Conservation (phyloP, 2,113 vertebrate genomes). For the Archilochus colubris region DNA sequence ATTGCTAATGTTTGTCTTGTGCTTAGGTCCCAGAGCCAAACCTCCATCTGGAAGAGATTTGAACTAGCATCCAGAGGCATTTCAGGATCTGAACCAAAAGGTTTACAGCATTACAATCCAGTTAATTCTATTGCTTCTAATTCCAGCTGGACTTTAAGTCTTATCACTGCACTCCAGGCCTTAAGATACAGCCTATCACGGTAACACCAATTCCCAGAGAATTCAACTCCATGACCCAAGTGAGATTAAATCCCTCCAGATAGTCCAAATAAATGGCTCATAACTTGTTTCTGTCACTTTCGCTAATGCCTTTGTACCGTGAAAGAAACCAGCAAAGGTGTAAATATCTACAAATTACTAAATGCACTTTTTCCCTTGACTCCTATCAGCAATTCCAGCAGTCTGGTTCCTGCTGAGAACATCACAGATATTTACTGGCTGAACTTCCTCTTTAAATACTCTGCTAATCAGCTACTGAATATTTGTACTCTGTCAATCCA, state of each 20-base stretch:
- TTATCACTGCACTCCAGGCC: conserved; percentile 78
- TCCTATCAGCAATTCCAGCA: conserved; percentile 12
- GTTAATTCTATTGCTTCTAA: conserved; percentile 73
- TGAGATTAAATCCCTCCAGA: conserved; percentile 76
- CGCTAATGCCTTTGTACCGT: conserved; percentile 69
- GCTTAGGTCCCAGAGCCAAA: background rate
- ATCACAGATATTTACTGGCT: background rate
- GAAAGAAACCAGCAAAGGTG: conserved; percentile 65
- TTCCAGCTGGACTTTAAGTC: conserved; percentile 74
- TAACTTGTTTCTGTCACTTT: conserved; percentile 74
- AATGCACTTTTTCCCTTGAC: conserved; percentile 34
- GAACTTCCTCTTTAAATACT: background rate
- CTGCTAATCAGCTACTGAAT: background rate
- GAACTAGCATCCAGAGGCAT: conserved; percentile 65
- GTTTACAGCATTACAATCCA: conserved; percentile 66
- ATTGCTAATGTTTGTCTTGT: background rate
- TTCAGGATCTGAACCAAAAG: conserved; percentile 65
- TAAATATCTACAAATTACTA: conserved; percentile 71
- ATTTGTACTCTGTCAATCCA: background rate
- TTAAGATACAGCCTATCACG: conserved; percentile 70
- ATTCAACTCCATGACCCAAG: conserved; percentile 69
- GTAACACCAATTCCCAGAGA: conserved; percentile 72
- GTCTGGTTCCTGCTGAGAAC: background rate
- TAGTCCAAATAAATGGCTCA: conserved; percentile 75
- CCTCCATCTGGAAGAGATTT: conserved; percentile 49